These are phyloP conservation scores for Chaitophorus viminalis DNA, from an alignment of 2,888 invertebrate genomes.

Conservation along the genomic window DNA sequence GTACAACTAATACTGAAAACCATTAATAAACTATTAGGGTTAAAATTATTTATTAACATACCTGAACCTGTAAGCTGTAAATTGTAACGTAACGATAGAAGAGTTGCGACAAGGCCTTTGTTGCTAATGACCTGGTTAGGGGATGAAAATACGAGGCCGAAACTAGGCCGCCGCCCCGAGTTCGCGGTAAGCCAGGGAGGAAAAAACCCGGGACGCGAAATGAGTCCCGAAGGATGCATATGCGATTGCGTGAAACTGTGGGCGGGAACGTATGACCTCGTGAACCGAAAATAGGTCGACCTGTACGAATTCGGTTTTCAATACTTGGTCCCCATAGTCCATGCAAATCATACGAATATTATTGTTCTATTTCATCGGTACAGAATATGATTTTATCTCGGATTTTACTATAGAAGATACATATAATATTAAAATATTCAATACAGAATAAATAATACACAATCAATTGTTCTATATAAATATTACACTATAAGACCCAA, in stretches of 20 bases:
- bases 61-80: slow-evolving; percentile 27
- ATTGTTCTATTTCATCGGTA: neutral
- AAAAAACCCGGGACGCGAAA: slow-evolving; percentile 54
- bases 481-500: too few relatives aligned
- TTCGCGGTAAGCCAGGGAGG: slow-evolving; percentile 29
- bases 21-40: neutral
- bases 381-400: neutral
- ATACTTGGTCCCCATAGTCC: neutral
- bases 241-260: slow-evolving; percentile 57
- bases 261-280: slow-evolving; percentile 45
- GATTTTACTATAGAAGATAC: too few relatives aligned
- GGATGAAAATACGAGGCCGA: slow-evolving; percentile 53
- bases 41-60: slow-evolving; percentile 26
- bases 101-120: slow-evolving; percentile 54
- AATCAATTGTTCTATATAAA: too few relatives aligned
- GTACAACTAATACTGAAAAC: neutral
- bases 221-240: slow-evolving; percentile 36
- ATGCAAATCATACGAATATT: neutral
- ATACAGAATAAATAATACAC: too few relatives aligned
- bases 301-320: slow-evolving; percentile 30
- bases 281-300: slow-evolving; percentile 49
- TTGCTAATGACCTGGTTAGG: slow-evolving; percentile 56
- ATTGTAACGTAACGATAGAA: slow-evolving; percentile 48
- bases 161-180: slow-evolving; percentile 46
- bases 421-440: too few relatives aligned